Evolutionary conservation across 2,113 vertebrate species (phyloP), one percentile per base, ranked within the genome.

Genomic region (Egretta garzetta): DNA sequence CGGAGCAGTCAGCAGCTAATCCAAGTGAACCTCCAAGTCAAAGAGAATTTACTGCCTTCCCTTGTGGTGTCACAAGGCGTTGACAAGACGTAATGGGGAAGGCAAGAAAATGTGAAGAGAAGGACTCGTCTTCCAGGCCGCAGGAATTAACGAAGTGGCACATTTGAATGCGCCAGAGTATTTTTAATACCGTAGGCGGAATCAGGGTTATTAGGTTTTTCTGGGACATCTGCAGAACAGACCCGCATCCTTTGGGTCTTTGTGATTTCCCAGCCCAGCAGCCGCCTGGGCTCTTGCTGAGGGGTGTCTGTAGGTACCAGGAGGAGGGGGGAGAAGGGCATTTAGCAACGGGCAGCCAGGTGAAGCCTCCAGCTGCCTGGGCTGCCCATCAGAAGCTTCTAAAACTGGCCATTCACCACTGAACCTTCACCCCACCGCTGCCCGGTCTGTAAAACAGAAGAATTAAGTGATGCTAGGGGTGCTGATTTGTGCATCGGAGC

Each of bases 171-270:
- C 28, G 8, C 70, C 2, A 0, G 49, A 49, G 86, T 88, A 95
- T 95, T 96, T 96, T 95, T 96, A 96, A 96, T 82, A 83, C 66
- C 0, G 2, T 43, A n/a, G 86, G 86, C 22, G 45, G 89, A 96
- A 96, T 96, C 2, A 14, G 88, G 95, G 88, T 96, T 94, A 97
- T 97, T 72, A 41, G 93, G 93, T 63, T 96, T 96, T 96, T 89
- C 94, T 87, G 97, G 95, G 96, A 94, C 88, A 93, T 66, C 77
- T 86, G 87, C 95, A 92, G 91, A 94, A 82, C 89, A 93, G 73
- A 58, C 66, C 71, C 28, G 7, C 53, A 95, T 85, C 86, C 94
- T 89, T 43, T 49, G 89, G 83, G 80, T 58, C 55, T n/a, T 4
- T 27, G 58, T 13, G 43, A 80, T 58, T 73, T 89, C 86, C 76